Evolutionary conservation across 2,797 vertebrate genomes (phyloP), one percentile per base, ranked within the genome.

Genomic region (Cirrhinus molitorella): DNA sequence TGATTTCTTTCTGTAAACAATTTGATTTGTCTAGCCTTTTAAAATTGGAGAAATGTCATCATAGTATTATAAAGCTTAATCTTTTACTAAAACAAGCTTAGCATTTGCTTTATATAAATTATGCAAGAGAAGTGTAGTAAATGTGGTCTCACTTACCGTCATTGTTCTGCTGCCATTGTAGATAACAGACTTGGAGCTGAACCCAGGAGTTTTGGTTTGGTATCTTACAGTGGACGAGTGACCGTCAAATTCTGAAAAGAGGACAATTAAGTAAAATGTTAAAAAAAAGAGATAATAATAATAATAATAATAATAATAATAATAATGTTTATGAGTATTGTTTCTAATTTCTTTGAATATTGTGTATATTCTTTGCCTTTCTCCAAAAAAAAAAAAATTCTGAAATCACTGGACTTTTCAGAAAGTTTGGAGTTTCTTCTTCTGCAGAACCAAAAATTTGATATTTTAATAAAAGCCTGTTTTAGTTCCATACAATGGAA

Each of bases 141-240:
- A 61, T 47, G 55, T 47, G 47, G 49, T 19, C 19, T 76, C 87
- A 94, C 95, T 95, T 89, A 96, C 95, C 47, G 94, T 88, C 83
- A 94, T 89, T 84, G 89, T 72, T 19, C 92, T 93, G n/a, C 85
- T 93, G 17, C 91, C 90, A 31, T 91, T 89, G 86, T 91, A 88
- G 53, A 93, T 90, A 88, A 94, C 89, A 40, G 95, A 96, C 75
- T 93, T 93, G 90, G 94, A 94, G 82, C 92, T 95, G 90, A 94
- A 95, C 86, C 93, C 88, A 34, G 89, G 89, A 6, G 85, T 91
- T 71, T 74, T 87, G 74, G 89, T 88, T 61, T 83, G 67, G 53
- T 88, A 91, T 79, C 86, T 89, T 86, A 87, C 88, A 25, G 85
- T 53, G 14, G 92, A 90, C 7, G 90, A 88, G 59, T 78, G 76